phyloP scores from a whole-genome alignment of 2,113 vertebrate genomes.

The Plecotus auritus region DNA sequence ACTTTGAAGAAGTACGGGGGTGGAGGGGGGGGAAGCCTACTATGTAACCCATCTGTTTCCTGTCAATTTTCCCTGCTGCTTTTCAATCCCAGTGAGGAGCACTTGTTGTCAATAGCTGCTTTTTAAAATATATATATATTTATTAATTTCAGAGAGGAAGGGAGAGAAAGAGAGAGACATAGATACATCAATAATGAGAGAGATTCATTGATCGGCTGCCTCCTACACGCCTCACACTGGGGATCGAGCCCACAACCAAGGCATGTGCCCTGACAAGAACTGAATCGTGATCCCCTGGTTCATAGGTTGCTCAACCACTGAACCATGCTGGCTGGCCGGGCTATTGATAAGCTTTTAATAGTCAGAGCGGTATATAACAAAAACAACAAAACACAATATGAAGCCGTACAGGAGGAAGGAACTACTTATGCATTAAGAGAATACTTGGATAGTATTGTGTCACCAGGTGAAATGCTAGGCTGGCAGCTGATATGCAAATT shows the following conservation, averaged over 20 bases:
- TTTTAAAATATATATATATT: no score
- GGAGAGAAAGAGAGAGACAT: no score
- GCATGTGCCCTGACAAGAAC: no score
- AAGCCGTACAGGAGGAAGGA: not conserved
- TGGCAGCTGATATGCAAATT: not conserved
- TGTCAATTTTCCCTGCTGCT: not conserved
- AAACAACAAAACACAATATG: not conserved
- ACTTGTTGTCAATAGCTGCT: not conserved
- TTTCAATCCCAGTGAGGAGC: not conserved
- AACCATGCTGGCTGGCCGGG: no score
- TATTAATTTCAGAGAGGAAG: no score
- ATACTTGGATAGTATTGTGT: not conserved
- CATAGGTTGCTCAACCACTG: no score
- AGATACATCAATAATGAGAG: no score
- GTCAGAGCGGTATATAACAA: not conserved
- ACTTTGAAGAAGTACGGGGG: constrained; percentile 11
- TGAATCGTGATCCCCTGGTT: no score
- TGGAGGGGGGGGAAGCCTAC: not conserved
- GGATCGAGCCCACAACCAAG: no score
- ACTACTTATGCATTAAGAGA: not conserved
- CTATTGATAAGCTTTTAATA: not conserved
- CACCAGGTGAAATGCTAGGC: not conserved
- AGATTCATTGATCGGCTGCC: no score
- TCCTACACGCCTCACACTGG: no score
- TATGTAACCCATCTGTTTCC: not conserved